Evolutionary conservation across 2,888 invertebrate genomes (phyloP).

Genomic region (Cerastis leucographa): DNA sequence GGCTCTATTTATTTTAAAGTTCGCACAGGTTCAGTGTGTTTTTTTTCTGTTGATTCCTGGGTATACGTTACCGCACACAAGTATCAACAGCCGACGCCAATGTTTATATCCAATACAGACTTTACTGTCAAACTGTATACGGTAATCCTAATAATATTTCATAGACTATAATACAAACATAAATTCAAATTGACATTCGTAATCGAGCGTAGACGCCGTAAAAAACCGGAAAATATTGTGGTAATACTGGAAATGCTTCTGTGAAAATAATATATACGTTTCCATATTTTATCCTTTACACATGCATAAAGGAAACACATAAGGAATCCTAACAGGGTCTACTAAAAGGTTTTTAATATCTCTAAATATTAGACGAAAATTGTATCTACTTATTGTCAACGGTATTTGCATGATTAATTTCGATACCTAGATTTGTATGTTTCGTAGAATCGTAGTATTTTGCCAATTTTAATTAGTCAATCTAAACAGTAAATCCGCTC

Average conservation of each 20-base stretch:
- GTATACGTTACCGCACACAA: background rate
- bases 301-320: background rate
- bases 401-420: background rate
- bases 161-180: constrained; percentile 32
- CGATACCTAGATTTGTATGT: too few species aligned
- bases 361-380: background rate
- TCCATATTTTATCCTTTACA: constrained; percentile 38
- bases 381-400: background rate
- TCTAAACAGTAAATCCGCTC: background rate
- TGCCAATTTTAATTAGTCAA: background rate
- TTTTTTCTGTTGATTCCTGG: background rate
- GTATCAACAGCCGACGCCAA: background rate
- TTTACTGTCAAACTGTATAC: constrained; percentile 10
- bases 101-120: constrained; percentile 1
- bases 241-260: constrained; percentile 32
- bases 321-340: constrained; percentile 7
- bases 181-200: constrained; percentile 46
- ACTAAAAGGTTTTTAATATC: constrained; percentile 28
- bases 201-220: constrained; percentile 35
- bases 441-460: too few species aligned
- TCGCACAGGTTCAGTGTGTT: background rate
- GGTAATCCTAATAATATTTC: constrained; percentile 29
- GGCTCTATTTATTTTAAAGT: background rate
- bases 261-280: constrained; percentile 35
- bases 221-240: constrained; percentile 44